Conservation (phyloP, 2,797 vertebrate genomes). For the Pangasius larnaudii region DNA sequence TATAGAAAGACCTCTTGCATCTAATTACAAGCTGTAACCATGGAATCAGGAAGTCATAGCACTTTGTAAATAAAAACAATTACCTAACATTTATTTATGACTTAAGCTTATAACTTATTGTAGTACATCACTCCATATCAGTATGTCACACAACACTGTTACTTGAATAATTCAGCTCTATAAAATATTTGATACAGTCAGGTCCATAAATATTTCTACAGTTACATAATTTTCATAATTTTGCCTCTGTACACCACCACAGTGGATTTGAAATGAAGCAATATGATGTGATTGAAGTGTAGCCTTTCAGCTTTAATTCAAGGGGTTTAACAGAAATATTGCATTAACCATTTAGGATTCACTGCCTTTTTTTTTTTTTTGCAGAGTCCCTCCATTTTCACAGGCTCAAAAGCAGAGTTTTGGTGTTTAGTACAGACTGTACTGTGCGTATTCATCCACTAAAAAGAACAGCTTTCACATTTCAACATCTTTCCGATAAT, state of each 20-base stretch:
- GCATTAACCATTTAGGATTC: neutral
- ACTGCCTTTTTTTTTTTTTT: neutral
- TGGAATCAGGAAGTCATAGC: neutral
- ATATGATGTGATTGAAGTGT: neutral
- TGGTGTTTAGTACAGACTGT: neutral
- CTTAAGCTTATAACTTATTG: neutral
- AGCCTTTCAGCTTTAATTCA: neutral
- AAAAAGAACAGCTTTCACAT: conserved; percentile 23
- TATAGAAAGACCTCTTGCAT: neutral
- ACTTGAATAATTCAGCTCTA: neutral
- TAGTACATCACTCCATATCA: neutral
- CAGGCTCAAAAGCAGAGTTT: neutral
- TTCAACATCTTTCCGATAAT: conserved; percentile 20
- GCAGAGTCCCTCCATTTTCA: neutral
- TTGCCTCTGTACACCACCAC: neutral
- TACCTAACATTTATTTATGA: neutral
- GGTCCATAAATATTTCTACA: neutral
- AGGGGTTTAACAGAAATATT: neutral
- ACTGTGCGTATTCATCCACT: neutral
- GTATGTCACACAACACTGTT: neutral
- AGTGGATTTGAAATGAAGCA: neutral
- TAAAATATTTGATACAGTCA: neutral
- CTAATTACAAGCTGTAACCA: neutral
- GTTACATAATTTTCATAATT: neutral
- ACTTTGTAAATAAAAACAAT: neutral